phyloP scores from a whole-genome alignment of 2,888 invertebrate genomes.

The Lomographa bimaculata region DNA sequence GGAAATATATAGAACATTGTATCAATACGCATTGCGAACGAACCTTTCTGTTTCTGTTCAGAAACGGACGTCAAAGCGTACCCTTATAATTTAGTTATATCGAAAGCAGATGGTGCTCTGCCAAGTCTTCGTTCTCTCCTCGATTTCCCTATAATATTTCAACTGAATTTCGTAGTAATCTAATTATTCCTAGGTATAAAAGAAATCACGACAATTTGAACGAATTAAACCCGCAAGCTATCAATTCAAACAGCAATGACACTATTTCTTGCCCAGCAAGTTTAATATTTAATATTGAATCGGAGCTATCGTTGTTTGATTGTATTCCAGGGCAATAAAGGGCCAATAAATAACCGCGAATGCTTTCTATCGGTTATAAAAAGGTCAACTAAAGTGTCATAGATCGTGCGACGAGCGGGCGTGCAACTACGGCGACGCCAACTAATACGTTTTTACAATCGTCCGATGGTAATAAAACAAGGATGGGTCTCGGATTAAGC shows the following conservation, averaged over 20 bases:
- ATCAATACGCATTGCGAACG: too few species aligned
- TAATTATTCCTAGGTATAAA: background rate
- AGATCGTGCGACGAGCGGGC: slow-evolving; percentile 52
- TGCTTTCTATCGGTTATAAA: slow-evolving; percentile 64
- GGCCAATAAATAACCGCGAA: slow-evolving; percentile 62
- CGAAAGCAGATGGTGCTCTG: background rate
- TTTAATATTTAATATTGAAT: slow-evolving; percentile 33
- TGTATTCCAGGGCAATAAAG: slow-evolving; percentile 56
- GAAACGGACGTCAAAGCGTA: background rate
- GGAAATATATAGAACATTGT: slow-evolving; percentile 19
- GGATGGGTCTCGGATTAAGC: slow-evolving; percentile 78
- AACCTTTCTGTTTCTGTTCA: too few species aligned
- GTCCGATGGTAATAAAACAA: slow-evolving; percentile 79
- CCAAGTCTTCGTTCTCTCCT: background rate
- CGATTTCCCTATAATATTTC: too few species aligned
- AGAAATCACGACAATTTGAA: background rate
- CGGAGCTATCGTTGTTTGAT: slow-evolving; percentile 37
- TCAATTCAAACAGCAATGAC: slow-evolving; percentile 12
- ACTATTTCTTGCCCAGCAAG: slow-evolving; percentile 11
- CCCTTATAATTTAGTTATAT: background rate
- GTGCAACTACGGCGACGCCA: slow-evolving; percentile 47
- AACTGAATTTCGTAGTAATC: too few species aligned
- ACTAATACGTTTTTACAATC: slow-evolving; percentile 83
- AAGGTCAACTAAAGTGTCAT: slow-evolving; percentile 70
- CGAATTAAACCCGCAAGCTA: slow-evolving; percentile 2